Evolutionary conservation across 2,797 vertebrate genomes (phyloP).

Genomic region (Pitangus sulphuratus): DNA sequence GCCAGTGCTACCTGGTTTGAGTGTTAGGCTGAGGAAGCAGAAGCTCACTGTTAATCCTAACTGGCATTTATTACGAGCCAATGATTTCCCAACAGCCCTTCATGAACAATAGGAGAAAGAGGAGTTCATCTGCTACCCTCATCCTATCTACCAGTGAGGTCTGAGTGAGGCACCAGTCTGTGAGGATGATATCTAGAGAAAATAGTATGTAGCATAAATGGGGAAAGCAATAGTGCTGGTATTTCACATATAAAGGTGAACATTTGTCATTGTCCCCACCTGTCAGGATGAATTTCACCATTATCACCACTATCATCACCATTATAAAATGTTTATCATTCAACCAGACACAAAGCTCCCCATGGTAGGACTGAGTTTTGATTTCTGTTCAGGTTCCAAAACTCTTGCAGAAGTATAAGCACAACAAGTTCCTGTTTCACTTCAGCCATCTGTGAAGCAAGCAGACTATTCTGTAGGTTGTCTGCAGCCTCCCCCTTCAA

Average conservation of each 20-base stretch:
- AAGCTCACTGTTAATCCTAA: not conserved
- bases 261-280: not conserved
- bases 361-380: not conserved
- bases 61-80: not conserved
- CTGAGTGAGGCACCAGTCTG: not conserved
- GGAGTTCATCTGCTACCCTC: not conserved
- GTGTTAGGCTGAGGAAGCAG: not conserved
- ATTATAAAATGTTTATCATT: not conserved
- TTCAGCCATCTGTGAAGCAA: not conserved
- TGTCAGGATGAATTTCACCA: not conserved
- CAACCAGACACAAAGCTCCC: not conserved
- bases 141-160: not conserved
- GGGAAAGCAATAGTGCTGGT: not conserved
- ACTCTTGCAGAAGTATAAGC: not conserved
- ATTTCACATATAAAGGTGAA: fast-evolving
- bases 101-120: not conserved
- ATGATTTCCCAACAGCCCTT: not conserved
- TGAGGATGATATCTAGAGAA: not conserved
- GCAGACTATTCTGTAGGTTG: not conserved
- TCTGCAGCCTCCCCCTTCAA: not conserved
- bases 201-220: not conserved
- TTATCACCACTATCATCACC: not conserved
- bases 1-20: not conserved
- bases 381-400: not conserved
- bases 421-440: not conserved